Conservation (phyloP, 2,888 invertebrate genomes). For the Dynastes maya region DNA sequence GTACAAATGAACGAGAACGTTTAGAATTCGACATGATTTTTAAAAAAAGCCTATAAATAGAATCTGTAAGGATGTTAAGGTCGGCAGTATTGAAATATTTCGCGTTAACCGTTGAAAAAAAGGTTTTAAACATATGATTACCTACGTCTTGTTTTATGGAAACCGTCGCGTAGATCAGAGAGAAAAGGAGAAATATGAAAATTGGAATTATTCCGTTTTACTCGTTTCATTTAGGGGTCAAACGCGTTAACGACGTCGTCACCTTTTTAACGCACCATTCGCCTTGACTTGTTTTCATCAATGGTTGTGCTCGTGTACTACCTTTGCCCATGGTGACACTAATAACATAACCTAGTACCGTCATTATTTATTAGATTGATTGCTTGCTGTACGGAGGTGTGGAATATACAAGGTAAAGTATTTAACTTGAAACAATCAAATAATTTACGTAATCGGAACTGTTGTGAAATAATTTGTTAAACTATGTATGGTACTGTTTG, state of each 20-base stretch:
- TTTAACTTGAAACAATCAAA: too few species aligned
- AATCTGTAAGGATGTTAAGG: conserved; percentile 23
- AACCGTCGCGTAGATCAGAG: background rate
- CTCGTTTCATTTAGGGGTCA: conserved; percentile 1
- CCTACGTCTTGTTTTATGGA: background rate
- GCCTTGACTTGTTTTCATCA: conserved; percentile 27
- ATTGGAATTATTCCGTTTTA: background rate
- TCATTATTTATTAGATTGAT: conserved; percentile 26
- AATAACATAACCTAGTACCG: conserved; percentile 10
- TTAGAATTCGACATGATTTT: conserved; percentile 10
- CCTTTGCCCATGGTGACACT: conserved; percentile 27
- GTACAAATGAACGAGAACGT: conserved; percentile 5
- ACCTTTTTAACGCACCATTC: background rate
- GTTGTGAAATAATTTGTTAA: too few species aligned
- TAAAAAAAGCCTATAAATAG: background rate
- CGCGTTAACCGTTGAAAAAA: background rate
- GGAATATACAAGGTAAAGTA: too few species aligned
- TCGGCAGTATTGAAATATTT: conserved; percentile 21
- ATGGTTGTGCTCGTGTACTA: too few species aligned
- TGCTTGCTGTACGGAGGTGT: too few species aligned
- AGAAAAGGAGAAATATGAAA: background rate
- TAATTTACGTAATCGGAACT: too few species aligned
- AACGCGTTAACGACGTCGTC: background rate
- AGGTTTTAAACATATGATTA: background rate
- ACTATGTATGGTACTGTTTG: too few species aligned